Evolutionary conservation across 1,140 invertebrate species (phyloP), one percentile per base, ranked within the genome.

Genomic region (Cataglyphis hispanica): DNA sequence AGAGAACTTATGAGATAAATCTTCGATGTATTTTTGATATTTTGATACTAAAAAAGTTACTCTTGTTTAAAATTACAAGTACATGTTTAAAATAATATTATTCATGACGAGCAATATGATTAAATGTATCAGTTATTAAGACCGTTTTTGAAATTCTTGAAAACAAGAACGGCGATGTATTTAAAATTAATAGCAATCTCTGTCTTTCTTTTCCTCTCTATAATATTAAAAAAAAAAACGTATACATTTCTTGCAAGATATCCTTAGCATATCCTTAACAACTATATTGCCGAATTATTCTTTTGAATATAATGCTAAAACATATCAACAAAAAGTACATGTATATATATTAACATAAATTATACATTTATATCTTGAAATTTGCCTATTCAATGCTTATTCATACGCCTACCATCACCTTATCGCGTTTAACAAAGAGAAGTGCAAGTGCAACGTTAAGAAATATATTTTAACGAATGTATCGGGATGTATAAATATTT

Each of bases 361-460:
- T 69, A 5, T 31, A 3, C 4, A 80, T 69, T 56, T 69, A 69
- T 40, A 50, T 50, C 19, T 80, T 56, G 50, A 69, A 80, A 69
- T 69, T 5, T 80, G 56, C 34, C 58, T 7, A 64, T 34, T 69
- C 64, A 80, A 80, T 46, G 50, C 64, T 80, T 80, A 7, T 27
- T 80, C 34, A 22, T 50, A 25, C 16, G 16, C 13, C 27, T 46
- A 60, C 63, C 16, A 64, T 77, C 19, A 69, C 40, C 53, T 69
- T 25, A n/a, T 46, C 27, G 22, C 40, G 4, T 80, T 80, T 69
- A 80, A 27, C 50, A 53, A 78, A 37, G 16, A 53, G 43, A 78
- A 67, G 31, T 67, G 10, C 22, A 80, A 80, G 34, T 40, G 16
- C 43, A 58, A 74, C 25, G 31, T 80, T 56, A 31, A 8, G 1